A percentile compares a stretch with the other conserved stretches of the same genome.
phyloP scores from a whole-genome alignment of 2,113 vertebrate genomes.

The Microcebus murinus region DNA sequence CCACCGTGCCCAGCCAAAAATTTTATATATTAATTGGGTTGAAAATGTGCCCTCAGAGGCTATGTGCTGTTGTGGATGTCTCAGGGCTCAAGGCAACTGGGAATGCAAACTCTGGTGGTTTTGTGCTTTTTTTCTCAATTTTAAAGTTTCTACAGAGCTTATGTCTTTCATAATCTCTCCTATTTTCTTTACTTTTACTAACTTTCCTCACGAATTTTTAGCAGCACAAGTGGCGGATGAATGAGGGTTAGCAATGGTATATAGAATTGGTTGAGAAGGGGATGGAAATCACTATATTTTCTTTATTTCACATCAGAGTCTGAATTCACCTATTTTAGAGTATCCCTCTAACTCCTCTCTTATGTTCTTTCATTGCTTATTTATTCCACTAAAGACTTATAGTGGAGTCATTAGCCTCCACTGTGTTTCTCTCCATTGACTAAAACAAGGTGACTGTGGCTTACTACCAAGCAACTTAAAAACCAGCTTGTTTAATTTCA shows the following conservation, averaged over 20 bases:
- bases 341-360: neutral
- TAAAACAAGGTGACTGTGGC: neutral
- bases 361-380: neutral
- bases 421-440: neutral
- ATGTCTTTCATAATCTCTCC: neutral
- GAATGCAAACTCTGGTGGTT: neutral
- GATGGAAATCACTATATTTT: neutral
- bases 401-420: neutral
- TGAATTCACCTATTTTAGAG: neutral
- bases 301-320: neutral
- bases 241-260: neutral
- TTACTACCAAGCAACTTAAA: conserved; percentile 65
- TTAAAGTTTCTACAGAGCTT: neutral
- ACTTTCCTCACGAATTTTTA: neutral
- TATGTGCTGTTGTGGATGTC: rapidly evolving
- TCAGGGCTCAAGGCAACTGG: neutral
- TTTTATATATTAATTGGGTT: neutral
- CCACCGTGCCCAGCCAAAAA: no score
- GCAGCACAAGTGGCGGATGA: neutral
- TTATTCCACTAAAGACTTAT: neutral
- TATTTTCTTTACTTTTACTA: neutral
- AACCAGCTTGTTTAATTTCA: conserved; percentile 59
- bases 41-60: neutral
- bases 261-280: neutral
- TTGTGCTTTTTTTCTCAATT: neutral